phyloP scores from a whole-genome alignment of 2,797 vertebrate genomes.

The Spondyliosoma cantharus region DNA sequence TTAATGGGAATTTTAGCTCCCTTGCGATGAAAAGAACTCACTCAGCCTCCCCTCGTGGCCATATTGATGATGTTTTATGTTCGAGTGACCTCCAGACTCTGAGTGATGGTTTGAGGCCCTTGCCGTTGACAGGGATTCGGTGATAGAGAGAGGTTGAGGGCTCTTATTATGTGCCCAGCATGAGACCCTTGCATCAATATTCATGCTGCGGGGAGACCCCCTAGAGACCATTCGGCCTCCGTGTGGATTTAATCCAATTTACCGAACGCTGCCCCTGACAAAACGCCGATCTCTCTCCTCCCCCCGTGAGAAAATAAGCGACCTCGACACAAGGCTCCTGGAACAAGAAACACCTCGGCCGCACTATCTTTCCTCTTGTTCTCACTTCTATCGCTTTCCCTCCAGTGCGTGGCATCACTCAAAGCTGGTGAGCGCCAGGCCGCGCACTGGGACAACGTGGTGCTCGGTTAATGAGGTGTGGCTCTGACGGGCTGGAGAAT shows the following conservation, averaged over 20 bases:
- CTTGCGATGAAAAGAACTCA: constrained; percentile 55
- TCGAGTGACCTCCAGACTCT: constrained; percentile 52
- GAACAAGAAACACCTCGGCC: constrained; percentile 40
- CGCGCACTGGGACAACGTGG: constrained; percentile 40
- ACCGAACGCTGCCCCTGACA: constrained; percentile 63
- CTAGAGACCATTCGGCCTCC: constrained; percentile 63
- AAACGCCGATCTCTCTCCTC: constrained; percentile 54
- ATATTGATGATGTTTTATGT: constrained; percentile 62
- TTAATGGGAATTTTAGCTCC: constrained; percentile 44
- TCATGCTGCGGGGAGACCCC: constrained; percentile 65
- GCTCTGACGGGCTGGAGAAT: constrained; percentile 43
- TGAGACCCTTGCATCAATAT: constrained; percentile 72
- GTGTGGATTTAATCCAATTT: constrained; percentile 79
- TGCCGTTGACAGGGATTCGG: constrained; percentile 49
- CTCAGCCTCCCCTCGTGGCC: constrained; percentile 28
- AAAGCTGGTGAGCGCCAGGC: constrained; percentile 40
- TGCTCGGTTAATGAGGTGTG: constrained; percentile 61
- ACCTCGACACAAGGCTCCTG: constrained; percentile 59
- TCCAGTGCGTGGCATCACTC: constrained; percentile 24
- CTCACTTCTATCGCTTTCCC: constrained; percentile 11
- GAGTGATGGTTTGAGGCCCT: constrained; percentile 46
- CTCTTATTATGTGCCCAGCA: constrained; percentile 63
- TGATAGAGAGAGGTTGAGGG: constrained; percentile 63
- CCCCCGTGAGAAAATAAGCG: constrained; percentile 46
- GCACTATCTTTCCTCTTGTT: constrained; percentile 21